phyloP scores from a whole-genome alignment of 2,888 invertebrate species.

The Podabrus alpinus region DNA sequence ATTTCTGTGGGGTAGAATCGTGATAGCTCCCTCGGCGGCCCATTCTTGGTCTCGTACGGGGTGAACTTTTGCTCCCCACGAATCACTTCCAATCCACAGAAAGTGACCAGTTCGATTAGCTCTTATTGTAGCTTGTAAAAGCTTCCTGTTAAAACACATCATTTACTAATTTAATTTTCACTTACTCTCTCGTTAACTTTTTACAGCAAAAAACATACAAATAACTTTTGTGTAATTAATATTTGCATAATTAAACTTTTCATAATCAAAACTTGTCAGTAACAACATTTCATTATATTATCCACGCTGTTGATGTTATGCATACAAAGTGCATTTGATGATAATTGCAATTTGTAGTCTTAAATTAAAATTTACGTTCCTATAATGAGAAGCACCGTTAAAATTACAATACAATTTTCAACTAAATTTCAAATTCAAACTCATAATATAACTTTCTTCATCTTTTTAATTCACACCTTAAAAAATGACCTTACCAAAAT shows the following conservation, averaged over 20 bases:
- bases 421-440: neutral
- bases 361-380: neutral
- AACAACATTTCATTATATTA: neutral
- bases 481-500: neutral
- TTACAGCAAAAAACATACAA: neutral
- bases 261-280: neutral
- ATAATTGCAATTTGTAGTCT: neutral
- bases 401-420: neutral
- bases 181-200: neutral
- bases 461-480: neutral
- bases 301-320: neutral
- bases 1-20: conserved; percentile 64
- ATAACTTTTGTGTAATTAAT: neutral
- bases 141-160: conserved; percentile 54
- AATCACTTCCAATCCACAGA: conserved; percentile 73
- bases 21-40: conserved; percentile 66
- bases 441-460: neutral
- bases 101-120: conserved; percentile 64
- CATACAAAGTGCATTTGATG: neutral
- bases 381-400: neutral
- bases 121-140: conserved; percentile 62
- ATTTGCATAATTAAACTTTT: neutral
- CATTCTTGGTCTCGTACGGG: conserved; percentile 65
- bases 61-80: conserved; percentile 70
- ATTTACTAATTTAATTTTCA: neutral